Conservation (phyloP, 2,113 vertebrate genomes). For the Chelonoidis abingdonii region DNA sequence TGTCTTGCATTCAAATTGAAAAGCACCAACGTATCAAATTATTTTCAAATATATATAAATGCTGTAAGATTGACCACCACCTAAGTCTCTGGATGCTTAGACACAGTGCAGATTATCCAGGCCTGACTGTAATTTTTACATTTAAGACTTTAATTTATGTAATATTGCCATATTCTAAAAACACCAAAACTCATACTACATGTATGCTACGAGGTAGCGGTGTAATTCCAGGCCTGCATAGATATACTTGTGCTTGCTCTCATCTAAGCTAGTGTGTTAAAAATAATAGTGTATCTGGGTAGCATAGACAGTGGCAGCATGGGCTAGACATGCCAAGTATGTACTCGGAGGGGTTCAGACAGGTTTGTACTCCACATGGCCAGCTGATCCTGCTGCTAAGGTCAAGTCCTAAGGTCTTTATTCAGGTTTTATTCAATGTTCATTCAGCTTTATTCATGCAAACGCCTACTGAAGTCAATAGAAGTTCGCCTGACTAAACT, state of each 20-base stretch:
- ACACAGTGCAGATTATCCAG: not conserved
- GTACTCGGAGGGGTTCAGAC: not conserved
- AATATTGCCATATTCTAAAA: not conserved
- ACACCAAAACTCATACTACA: not conserved
- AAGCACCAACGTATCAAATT: not conserved
- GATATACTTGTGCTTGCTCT: not conserved
- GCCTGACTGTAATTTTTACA: not conserved
- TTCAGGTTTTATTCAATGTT: not conserved
- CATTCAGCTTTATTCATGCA: not conserved
- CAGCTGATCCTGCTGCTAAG: not conserved
- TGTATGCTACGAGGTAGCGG: not conserved
- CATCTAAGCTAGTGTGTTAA: not conserved
- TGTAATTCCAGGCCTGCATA: not conserved
- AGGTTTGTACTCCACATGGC: not conserved
- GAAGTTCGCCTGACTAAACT: not conserved
- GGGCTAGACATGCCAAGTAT: not conserved
- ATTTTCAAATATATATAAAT: not conserved
- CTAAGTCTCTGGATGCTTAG: not conserved
- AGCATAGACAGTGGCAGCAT: not conserved
- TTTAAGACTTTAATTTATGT: not conserved
- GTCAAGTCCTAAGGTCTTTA: not conserved
- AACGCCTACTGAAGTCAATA: not conserved
- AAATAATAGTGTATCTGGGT: not conserved
- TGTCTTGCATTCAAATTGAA: not conserved
- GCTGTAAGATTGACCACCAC: not conserved